Base-by-base conservation (phyloP, 2,888 invertebrate species). In the Xanthia icteritia region DNA sequence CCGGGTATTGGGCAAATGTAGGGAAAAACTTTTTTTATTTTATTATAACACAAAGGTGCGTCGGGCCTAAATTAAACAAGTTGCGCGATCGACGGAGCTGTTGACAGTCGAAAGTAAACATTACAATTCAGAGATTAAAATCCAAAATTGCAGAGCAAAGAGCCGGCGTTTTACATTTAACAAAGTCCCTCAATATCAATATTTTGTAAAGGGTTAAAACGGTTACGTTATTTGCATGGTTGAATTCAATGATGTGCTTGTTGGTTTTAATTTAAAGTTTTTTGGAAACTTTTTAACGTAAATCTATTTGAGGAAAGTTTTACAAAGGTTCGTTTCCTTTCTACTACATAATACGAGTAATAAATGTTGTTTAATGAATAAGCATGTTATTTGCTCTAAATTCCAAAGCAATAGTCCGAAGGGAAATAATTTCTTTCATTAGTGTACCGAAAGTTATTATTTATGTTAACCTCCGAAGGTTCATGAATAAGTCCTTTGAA, bases 21-120 rank as follows among this genome's bases (percentile, higher is more conserved):
- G 89, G 88, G 78, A 88, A 90, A 87, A 88, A 82, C 73, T 89
- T 91, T 92, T 92, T 92, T 91, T 91, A 91, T 92, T 92, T 92
- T 91, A 92, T 91, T 90, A 92, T 86, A 86, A 86, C 91, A 92
- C 92, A 94, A 93, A 94, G 94, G 94, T 93, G 91, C 90, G 89
- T 89, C 86, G 89, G 87, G 91, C 85, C 90, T 85, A 92, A 93
- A 93, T 93, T 93, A 94, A 93, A 94, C 92, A 92, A 92, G 91
- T 91, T 90, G 86, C 79, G 75, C 87, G 78, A 86, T 88, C 79
- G 86, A 84, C 87, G 80, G 79, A 64, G 69, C 63, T 78, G 77
- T 76, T 84, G 84, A 80, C 85, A 84, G 82, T 73, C 79, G 61
- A 91, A 89, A 88, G 76, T 84, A 86, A 89, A 90, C 91, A 90